Percentiles rank a stretch among this genome's conserved stretches.
phyloP scores from a whole-genome alignment of 2,888 invertebrate species.

The Alloplasta piceator region DNA sequence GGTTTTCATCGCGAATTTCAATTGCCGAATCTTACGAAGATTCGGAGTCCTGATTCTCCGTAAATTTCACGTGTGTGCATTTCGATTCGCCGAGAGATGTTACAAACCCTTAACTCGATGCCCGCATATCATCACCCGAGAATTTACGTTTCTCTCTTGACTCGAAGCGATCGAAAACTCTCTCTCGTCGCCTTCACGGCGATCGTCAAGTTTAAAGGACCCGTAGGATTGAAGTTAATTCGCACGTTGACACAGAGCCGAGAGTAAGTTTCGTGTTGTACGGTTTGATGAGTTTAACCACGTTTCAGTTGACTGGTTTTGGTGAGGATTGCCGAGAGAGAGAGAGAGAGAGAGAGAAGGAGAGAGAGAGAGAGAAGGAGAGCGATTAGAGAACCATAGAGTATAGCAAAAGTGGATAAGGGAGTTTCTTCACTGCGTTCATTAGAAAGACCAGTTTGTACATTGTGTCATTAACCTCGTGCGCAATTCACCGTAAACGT shows the following conservation, averaged over 20 bases:
- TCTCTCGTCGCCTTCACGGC: background rate
- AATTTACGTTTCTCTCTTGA: background rate
- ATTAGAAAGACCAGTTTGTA: constrained; percentile 17
- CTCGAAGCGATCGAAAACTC: constrained; percentile 19
- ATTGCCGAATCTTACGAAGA: background rate
- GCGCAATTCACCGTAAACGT: constrained; percentile 8
- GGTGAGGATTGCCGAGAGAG: background rate
- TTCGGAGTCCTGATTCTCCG: background rate
- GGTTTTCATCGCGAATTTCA: no score
- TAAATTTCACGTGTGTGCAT: no score
- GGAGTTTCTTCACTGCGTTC: background rate
- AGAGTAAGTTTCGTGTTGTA: constrained; percentile 3
- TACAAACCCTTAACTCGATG: no score
- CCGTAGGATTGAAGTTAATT: background rate
- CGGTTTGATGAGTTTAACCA: constrained; percentile 4
- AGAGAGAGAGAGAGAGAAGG: no score
- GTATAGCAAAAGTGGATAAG: background rate
- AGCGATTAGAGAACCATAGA: constrained; percentile 1
- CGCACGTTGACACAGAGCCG: background rate
- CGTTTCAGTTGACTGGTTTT: background rate
- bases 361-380: constrained; percentile 1
- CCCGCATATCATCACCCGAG: background rate
- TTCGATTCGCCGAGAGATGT: no score
- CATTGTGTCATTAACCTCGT: constrained; percentile 37
- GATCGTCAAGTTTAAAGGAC: constrained; percentile 5